Base-by-base conservation (phyloP, 64 coral and sea anemone species). In the Actinia tenebrosa region DNA sequence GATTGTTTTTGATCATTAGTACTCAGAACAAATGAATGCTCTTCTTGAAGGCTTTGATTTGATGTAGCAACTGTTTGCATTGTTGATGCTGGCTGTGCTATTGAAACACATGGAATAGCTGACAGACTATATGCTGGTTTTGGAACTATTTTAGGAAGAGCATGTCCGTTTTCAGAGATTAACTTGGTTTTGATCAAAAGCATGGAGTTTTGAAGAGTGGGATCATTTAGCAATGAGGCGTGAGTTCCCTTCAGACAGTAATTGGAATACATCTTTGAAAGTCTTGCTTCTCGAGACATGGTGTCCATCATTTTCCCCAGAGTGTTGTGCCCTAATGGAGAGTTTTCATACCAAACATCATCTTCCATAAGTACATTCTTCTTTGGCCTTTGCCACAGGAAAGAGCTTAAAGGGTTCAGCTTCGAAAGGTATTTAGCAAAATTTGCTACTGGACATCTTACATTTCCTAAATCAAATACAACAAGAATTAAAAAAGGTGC, bases 231-330 rank as follows among this genome's bases (percentile, higher is more conserved):
- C 52, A 91, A 78, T 80, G 83, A 64, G 7, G 85, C 84, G 66
- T 91, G 79, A 19, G 83, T 91, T 52, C 89, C 89, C 47, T 84
- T 86, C 15, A 95, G 89, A 45, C 94, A 92, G 64, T 95, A 84
- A 86, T 95, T 95, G 53, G 94, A 91, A 37, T 95, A 95, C 37
- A 92, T 84, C 18, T 85, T 87, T 45, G 94, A 95, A 14, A 95
- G 80, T 61, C 86, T 89, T 19, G 94, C 94, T 63, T 88, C 87
- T 23, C 92, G 92, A 20, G 94, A 95, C 88, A 95, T 92, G 22
- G 84, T 87, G 0, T 89, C 91, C 94, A 95, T 95, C 94, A 95
- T 95, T 53, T 95, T 89, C 11, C 94, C 94, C 16, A 95, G 46
- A 13, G 94, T 92, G 45, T 95, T 95, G 79, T 95, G 94, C 17